Evolutionary conservation across 1,140 invertebrate species (phyloP), one percentile per base, ranked within the genome.

Genomic region (Zaprionus nigranus): DNA sequence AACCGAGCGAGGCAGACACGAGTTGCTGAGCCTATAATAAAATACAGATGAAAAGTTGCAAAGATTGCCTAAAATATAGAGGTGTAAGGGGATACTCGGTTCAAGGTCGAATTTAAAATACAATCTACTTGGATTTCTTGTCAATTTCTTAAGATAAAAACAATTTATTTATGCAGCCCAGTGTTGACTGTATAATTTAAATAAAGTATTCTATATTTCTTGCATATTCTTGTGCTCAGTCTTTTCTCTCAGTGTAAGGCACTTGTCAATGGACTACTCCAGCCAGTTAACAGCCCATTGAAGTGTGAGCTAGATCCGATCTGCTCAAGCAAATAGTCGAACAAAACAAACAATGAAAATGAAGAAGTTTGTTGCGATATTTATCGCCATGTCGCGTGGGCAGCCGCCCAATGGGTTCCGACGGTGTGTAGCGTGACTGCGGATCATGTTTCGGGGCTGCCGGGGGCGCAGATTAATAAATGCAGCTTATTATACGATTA

Each of bases 391-490:
- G 58, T 64, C 54, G 74, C 74, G 74, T 76, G 74, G 74, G 74
- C 69, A 62, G 57, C 6, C 28, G 46, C 57, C 60, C 34, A 65
- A 72, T 65, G 62, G 67, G 49, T 24, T 56, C 34, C 20, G 20
- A n/a, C 17, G 24, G 17, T 28, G 17, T 36, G 17, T 36, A 40
- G 38, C 74, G 74, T 76, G 74, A 76, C 74, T 75, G 11, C 20
- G 36, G 57, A 72, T 60, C 57, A 38, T 72, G 74, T 75, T 76
- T 75, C 71, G 69, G 74, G 74, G 54, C 60, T 60, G 70, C 38
- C 34, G 43, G 22, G 30, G 26, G 58, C 36, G 61, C 30, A 64
- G 65, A 76, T 76, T 72, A 66, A 76, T 76, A 73, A 76, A 76
- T 76, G 74, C 74, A 73, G 62, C 49, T 66, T 72, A 57, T 61